Conservation (phyloP, 2,888 invertebrate species). For the Tineola bisselliella region DNA sequence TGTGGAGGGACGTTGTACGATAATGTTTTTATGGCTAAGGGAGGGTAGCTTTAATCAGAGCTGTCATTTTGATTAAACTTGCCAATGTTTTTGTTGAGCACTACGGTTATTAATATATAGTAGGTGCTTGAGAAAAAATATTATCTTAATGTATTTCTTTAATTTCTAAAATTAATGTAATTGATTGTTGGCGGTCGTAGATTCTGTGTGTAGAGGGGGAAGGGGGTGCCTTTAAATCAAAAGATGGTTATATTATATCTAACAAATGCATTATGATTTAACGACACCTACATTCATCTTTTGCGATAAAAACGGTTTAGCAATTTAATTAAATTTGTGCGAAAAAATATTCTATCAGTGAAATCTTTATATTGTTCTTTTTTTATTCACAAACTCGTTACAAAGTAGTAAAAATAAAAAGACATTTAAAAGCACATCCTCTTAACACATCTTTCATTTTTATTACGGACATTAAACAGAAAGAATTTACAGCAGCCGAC, state of each 20-base stretch:
- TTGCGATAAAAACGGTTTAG: neutral
- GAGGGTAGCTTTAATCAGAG: constrained; percentile 61
- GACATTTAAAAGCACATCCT: constrained; percentile 11
- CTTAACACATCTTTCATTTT: constrained; percentile 9
- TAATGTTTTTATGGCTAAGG: constrained; percentile 63
- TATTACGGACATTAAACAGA: constrained; percentile 7
- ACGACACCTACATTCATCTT: no score
- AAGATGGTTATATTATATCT: neutral
- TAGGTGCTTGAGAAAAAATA: neutral
- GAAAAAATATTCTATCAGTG: neutral
- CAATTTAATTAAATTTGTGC: neutral
- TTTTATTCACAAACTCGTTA: constrained; percentile 1
- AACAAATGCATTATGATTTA: no score
- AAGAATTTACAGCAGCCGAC: constrained; percentile 5
- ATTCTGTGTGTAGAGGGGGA: no score
- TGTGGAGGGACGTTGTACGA: constrained; percentile 53
- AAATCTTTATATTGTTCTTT: neutral
- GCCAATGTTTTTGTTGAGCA: constrained; percentile 34
- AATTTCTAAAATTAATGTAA: neutral
- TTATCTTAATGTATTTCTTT: neutral
- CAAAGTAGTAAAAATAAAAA: constrained; percentile 8
- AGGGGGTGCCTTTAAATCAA: neutral
- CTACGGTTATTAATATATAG: constrained; percentile 14
- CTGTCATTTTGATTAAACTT: constrained; percentile 54
- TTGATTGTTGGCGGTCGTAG: neutral